Conservation (phyloP, 2,888 invertebrate species). For the Agriopis marginaria region DNA sequence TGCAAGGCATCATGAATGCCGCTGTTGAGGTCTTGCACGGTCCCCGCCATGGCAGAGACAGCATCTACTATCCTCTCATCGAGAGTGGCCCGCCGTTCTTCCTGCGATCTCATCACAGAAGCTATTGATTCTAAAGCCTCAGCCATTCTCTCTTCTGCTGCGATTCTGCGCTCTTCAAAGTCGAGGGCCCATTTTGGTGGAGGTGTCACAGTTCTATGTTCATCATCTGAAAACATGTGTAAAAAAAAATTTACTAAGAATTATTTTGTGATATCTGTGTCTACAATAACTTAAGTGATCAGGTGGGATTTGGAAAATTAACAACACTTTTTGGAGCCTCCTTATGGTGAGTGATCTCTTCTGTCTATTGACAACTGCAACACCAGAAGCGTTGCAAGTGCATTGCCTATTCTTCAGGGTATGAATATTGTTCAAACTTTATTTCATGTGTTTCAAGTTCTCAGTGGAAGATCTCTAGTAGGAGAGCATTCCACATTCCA, state of each 20-base stretch:
- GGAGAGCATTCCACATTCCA: too few relatives aligned
- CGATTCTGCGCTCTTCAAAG: constrained; percentile 72
- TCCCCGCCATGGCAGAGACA: constrained; percentile 66
- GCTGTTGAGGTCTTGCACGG: constrained; percentile 70
- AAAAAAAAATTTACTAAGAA: neutral
- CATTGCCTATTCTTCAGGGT: too few relatives aligned
- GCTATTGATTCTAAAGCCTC: constrained; percentile 72
- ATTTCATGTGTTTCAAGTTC: too few relatives aligned
- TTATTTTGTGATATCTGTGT: too few relatives aligned
- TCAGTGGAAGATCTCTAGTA: too few relatives aligned
- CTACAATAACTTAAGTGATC: too few relatives aligned
- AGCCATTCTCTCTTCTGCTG: constrained; percentile 75
- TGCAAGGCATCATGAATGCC: constrained; percentile 69
- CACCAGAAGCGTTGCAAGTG: too few relatives aligned
- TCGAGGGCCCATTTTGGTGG: constrained; percentile 78
- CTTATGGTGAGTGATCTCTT: too few relatives aligned
- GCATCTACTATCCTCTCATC: constrained; percentile 70
- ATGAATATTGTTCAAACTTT: too few relatives aligned
- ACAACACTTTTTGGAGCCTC: too few relatives aligned
- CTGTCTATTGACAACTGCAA: too few relatives aligned
- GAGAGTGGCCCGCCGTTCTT: constrained; percentile 63
- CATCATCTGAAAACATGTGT: constrained; percentile 59
- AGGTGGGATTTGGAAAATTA: neutral
- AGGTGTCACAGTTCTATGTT: constrained; percentile 55
- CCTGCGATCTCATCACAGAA: constrained; percentile 64